Evolutionary conservation across 2,888 invertebrate species (phyloP).

Genomic region (Anthophora plumipes): DNA sequence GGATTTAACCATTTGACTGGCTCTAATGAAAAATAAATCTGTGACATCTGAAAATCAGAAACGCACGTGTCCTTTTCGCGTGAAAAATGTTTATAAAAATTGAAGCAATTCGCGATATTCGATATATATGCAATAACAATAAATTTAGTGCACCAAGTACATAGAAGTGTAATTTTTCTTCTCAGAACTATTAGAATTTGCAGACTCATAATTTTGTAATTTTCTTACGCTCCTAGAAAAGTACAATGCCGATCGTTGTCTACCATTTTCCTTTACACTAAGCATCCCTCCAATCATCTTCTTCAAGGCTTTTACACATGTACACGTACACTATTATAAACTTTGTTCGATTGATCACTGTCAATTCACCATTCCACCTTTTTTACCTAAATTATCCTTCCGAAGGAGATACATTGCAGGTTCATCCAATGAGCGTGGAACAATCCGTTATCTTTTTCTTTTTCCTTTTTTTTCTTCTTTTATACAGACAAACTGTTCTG

Average conservation of each 20-base stretch:
- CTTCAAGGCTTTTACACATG: conserved; percentile 54
- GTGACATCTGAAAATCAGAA: too few species aligned
- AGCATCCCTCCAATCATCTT: conserved; percentile 56
- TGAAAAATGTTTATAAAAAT: too few species aligned
- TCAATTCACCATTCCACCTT: conserved; percentile 30
- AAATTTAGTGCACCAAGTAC: too few species aligned
- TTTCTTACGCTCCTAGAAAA: neutral
- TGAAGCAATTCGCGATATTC: too few species aligned
- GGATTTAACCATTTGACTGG: too few species aligned
- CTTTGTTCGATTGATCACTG: conserved; percentile 36
- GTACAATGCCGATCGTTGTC: conserved; percentile 1
- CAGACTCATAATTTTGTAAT: neutral
- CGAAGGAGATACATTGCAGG: neutral
- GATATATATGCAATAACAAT: too few species aligned
- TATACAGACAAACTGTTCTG: neutral
- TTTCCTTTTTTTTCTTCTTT: neutral
- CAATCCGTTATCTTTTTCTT: neutral
- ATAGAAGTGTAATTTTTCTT: too few species aligned
- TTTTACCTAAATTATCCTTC: conserved; percentile 16
- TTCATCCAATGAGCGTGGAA: neutral
- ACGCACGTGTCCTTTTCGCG: too few species aligned
- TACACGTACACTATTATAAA: conserved; percentile 33
- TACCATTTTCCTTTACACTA: conserved; percentile 13
- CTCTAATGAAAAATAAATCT: too few species aligned
- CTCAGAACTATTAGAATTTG: conserved; percentile 12